Conservation (phyloP, 1,140 invertebrate genomes). For the Calephelis virginiensis region DNA sequence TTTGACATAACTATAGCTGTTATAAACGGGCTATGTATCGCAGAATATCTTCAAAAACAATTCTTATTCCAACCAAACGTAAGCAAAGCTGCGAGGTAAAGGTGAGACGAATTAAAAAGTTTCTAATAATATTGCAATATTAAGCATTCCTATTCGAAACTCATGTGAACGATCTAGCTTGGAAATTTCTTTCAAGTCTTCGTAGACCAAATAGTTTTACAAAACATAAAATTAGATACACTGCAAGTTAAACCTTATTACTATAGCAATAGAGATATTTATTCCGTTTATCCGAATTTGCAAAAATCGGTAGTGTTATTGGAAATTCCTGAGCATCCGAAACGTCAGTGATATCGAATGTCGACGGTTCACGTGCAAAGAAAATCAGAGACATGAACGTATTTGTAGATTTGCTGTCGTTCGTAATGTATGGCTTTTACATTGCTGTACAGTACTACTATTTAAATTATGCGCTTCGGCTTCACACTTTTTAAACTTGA, state of each 20-base stretch:
- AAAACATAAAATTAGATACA: background rate
- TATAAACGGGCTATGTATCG: too few relatives aligned
- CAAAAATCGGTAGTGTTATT: slow-evolving; percentile 56
- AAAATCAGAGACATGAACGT: slow-evolving; percentile 34
- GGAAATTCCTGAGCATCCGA: slow-evolving; percentile 68
- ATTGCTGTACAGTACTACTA: background rate
- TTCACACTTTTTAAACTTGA: too few relatives aligned
- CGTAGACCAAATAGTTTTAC: slow-evolving; percentile 15
- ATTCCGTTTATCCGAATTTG: slow-evolving; percentile 2
- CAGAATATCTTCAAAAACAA: too few relatives aligned
- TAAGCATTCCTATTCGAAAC: background rate
- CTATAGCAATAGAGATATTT: background rate
- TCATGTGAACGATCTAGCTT: slow-evolving; percentile 4
- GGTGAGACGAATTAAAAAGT: background rate
- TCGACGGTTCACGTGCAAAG: slow-evolving; percentile 56
- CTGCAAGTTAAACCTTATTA: background rate
- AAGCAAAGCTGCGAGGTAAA: too few relatives aligned
- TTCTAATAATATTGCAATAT: background rate
- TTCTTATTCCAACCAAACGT: too few relatives aligned
- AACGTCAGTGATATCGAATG: slow-evolving; percentile 60
- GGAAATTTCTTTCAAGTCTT: slow-evolving; percentile 12
- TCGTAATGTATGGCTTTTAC: slow-evolving; percentile 11
- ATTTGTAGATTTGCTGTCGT: slow-evolving; percentile 19
- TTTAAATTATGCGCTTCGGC: too few relatives aligned
- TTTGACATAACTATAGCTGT: too few relatives aligned